Base-by-base conservation (phyloP, 2,113 vertebrate genomes). In the Microtus montanus region DNA sequence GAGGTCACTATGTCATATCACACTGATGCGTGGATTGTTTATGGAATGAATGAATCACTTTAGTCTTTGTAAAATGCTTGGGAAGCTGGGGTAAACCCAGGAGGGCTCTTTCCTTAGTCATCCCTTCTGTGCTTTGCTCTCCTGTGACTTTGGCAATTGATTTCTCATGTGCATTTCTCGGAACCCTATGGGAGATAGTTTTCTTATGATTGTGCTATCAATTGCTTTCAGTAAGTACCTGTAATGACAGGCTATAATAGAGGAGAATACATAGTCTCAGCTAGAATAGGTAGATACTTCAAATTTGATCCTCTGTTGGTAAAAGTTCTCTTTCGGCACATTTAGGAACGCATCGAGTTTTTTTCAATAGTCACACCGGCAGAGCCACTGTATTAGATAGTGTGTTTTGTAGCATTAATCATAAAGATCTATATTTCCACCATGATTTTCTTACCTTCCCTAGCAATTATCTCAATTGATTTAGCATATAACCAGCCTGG, bases 131-230 rank as follows among this genome's bases (percentile, higher is more conserved):
- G 75, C 82, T 98, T 97, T 95, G 35, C 68, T 97, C 77, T 96
- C 41, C 84, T 91, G 89, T 97, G 80, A 97, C 94, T 74, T 89
- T 1, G 96, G 71, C 97, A 96, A 98, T 92, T 90, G 96, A 98
- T 97, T 98, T 97, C 82, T 74, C 63, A 44, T 94, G 87, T 97
- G 68, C 80, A 97, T 97, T 94, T 96, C 85, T 88, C 30, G 93
- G 80, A 93, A 24, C 66, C 38, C 94, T 52, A 93, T 96, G 73
- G 92, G 95, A 98, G 35, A 94, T 17, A 80, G 83, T 92, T 98
- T 98, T 89, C 64, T 94, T 93, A 71, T 52, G 80, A 96, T 87
- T 97, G 26, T 96, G 6, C 44, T 95, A 15, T 66, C 91, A 96
- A n/a, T 79, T 92, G 47, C 74, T 52, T 91, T 95, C 58, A 90